Evolutionary conservation across 1,140 invertebrate species (phyloP), one percentile per base, ranked within the genome.

Genomic region (Patella vulgata): DNA sequence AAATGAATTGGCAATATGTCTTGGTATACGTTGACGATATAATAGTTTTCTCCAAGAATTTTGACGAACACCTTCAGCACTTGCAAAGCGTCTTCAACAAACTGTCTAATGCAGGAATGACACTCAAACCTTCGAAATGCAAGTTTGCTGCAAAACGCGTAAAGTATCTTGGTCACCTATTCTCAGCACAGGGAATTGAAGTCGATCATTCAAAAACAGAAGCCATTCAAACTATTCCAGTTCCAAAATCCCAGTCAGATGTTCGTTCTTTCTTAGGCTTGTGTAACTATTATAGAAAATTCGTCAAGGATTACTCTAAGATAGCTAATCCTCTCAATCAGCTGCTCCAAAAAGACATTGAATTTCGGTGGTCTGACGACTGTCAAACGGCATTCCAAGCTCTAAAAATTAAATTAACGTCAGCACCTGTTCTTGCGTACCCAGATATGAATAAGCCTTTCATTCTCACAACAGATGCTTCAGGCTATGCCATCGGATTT

Each of bases 81-180:
- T 52, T 73, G 23, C 21, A 52, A 12, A 14, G 59, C 23, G 62
- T 73, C 6, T 66, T 70, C 27, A 3, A 59, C 4, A 40, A 51
- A 17, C 43, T 73, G 0, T 28, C 51, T 17, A 17, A 55, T n/a
- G 40, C 60, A 25, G 39, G 47, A 12, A 30, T 70, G 1, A 65
- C 42, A 11, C 47, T 68, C 1, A 62, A 65, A 31, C 61, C 68
- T 3, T 40, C 5, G 11, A 70, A 73, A 57, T 68, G 68, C 57
- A 12, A 28, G 17, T 63, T 70, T 46, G 58, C 53, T 8, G 30
- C 19, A 12, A 43, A 19, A 11, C 21, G n/a, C n/a, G n/a, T n/a
- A n/a, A n/a, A n/a, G n/a, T 65, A 52, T 58, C 30, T 73, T 21
- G 65, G 68, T 14, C 68, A 73, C 30, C 54, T 53, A n/a, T 42